A percentile compares a stretch with the other conserved stretches of the same genome.
Evolutionary conservation across 2,888 invertebrate genomes (phyloP).

Genomic region (Myopa testacea): DNA sequence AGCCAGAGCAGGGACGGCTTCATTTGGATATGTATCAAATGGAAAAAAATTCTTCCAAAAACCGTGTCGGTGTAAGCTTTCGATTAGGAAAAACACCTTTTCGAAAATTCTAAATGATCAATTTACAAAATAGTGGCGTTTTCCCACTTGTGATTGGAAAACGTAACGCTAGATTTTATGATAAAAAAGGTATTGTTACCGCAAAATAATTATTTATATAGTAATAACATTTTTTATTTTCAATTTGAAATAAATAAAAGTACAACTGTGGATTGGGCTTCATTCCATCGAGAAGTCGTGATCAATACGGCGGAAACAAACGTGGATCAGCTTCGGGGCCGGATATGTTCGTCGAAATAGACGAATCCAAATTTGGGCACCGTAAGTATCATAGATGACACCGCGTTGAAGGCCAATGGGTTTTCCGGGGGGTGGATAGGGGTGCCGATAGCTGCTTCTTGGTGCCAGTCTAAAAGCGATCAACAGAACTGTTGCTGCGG

Average conservation of each 20-base stretch:
- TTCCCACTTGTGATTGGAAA: not conserved
- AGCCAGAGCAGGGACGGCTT: too few species aligned
- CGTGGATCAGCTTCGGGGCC: not conserved
- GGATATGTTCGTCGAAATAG: constrained; percentile 16
- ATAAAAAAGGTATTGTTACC: not conserved
- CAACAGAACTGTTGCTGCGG: not conserved
- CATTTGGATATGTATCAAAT: too few species aligned
- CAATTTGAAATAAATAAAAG: not conserved
- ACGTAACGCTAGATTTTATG: not conserved
- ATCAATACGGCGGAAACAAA: not conserved
- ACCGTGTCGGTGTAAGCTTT: too few species aligned
- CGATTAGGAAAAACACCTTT: too few species aligned
- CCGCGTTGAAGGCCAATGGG: constrained; percentile 16
- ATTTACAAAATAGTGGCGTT: constrained; percentile 7
- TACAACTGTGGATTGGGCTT: constrained; percentile 14
- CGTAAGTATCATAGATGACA: constrained; percentile 6
- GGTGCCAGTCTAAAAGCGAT: not conserved
- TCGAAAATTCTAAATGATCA: not conserved
- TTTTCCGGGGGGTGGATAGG: constrained; percentile 16
- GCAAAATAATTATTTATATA: not conserved
- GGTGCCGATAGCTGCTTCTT: not conserved
- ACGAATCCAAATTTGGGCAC: constrained; percentile 5
- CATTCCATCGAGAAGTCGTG: constrained; percentile 15
- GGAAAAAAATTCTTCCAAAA: too few species aligned
- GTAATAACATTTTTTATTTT: not conserved